Evolutionary conservation across 1,140 invertebrate species (phyloP).

Genomic region (Drosophila ironensis): DNA sequence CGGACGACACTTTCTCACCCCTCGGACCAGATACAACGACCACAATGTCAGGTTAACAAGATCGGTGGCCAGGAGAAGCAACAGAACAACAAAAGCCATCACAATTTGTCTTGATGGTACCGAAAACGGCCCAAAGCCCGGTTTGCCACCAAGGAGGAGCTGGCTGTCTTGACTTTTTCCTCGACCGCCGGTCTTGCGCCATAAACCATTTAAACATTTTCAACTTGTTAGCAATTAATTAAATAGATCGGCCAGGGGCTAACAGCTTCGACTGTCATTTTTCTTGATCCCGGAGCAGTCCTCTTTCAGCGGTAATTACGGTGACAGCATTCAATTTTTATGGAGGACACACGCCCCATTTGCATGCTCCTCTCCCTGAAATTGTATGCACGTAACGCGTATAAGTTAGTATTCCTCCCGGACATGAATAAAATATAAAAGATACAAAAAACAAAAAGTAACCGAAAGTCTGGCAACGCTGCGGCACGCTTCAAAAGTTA

Average conservation of each 20-base stretch:
- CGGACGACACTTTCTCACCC: conserved; percentile 6
- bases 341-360: conserved; percentile 76
- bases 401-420: not conserved
- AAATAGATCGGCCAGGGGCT: conserved; percentile 72
- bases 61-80: not conserved
- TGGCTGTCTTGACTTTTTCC: not conserved
- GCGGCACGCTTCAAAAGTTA: conserved; percentile 51
- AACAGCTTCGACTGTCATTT: conserved; percentile 66
- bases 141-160: conserved; percentile 46
- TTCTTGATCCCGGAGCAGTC: conserved; percentile 26
- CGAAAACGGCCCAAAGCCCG: conserved; percentile 49
- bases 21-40: not conserved
- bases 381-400: not conserved
- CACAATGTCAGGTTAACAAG: not conserved
- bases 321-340: conserved; percentile 70
- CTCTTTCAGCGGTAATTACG: conserved; percentile 54
- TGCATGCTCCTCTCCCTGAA: conserved; percentile 40
- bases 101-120: conserved; percentile 69
- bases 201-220: conserved; percentile 79
- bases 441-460: not conserved
- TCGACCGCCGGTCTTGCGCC: conserved; percentile 5
- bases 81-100: conserved; percentile 40
- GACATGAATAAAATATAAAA: too few relatives aligned
- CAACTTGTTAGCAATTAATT: conserved; percentile 79
- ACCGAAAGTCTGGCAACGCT: conserved; percentile 64